Evolutionary conservation across 2,113 vertebrate species (phyloP), one percentile per base, ranked within the genome.

Genomic region (Oenanthe melanoleuca): DNA sequence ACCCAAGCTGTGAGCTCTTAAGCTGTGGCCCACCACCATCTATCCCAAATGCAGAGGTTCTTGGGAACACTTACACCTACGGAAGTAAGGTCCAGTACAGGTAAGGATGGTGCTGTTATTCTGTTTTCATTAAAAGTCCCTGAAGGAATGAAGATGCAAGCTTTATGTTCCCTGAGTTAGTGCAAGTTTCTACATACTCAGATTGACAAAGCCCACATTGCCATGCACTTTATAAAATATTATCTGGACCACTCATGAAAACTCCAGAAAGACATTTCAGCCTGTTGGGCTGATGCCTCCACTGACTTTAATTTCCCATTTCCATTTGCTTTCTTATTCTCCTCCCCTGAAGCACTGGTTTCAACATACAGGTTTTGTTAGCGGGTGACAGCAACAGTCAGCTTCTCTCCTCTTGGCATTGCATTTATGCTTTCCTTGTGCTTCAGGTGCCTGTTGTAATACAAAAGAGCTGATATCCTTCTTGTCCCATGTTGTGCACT

Each of bases 11-110:
- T 90, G 97, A 98, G 73, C 98, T 99, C 9, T 74, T 99, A 79
- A 98, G 94, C 65, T 99, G 99, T 93, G 99, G 99, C 33, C 95
- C 97, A 40, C 99, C 99, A 29, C 99, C 99, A 9, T 70, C 78
- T 65, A 95, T 99, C 1, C 83, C 97, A 79, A 97, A 99, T 53
- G 97, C 99, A 65, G 96, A 97, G 60, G 93, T 97, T 75, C 85
- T 96, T 38, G 98, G 98, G 92, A 97, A 97, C 37, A 49, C 60
- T 44, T 97, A 98, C 86, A 99, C 98, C 38, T 99, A 98, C 95
- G 98, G 98, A 80, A 99, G 98, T 92, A 97, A 97, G 73, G 97
- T 99, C 82, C 97, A 96, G n/a, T 99, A 99, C 98, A 99, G 99
- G 99, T 99, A 98, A 98, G 97, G 56, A 65, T 34, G n/a, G 16